Evolutionary conservation across 2,797 vertebrate genomes (phyloP).

Genomic region (Crenuchus spilurus): DNA sequence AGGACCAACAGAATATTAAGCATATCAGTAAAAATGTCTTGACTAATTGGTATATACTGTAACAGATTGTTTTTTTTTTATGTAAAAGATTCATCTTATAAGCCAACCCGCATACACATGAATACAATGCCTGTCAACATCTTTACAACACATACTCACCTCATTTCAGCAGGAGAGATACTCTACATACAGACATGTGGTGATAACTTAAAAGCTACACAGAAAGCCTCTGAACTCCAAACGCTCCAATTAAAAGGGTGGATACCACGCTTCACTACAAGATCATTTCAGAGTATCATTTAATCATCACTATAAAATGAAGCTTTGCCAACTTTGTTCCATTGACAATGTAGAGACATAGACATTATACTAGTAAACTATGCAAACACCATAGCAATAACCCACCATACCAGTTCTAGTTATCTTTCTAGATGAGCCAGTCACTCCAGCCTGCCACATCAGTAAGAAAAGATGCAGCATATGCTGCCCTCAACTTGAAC

Average conservation of each 20-base stretch:
- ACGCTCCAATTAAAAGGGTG: neutral
- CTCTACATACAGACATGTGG: neutral
- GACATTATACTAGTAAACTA: conserved; percentile 6
- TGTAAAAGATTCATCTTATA: neutral
- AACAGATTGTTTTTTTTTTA: neutral
- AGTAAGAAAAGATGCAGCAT: conserved; percentile 35
- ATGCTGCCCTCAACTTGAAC: conserved; percentile 19
- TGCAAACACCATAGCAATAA: conserved; percentile 35
- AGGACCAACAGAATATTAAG: too few species aligned
- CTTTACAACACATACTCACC: neutral
- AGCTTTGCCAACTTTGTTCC: neutral
- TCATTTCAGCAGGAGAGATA: neutral
- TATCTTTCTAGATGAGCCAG: conserved; percentile 52
- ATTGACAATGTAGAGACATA: neutral
- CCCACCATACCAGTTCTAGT: conserved; percentile 49
- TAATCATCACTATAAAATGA: conserved; percentile 8
- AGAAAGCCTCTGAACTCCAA: neutral
- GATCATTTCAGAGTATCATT: conserved; percentile 7
- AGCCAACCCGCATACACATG: neutral
- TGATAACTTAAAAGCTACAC: neutral
- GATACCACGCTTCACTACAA: neutral
- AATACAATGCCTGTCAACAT: neutral
- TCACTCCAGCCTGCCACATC: conserved; percentile 38
- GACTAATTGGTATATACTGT: too few species aligned
- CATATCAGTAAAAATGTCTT: too few species aligned